Conservation (phyloP, 2,888 invertebrate genomes). For the Pycnomerus fuliginosus region DNA sequence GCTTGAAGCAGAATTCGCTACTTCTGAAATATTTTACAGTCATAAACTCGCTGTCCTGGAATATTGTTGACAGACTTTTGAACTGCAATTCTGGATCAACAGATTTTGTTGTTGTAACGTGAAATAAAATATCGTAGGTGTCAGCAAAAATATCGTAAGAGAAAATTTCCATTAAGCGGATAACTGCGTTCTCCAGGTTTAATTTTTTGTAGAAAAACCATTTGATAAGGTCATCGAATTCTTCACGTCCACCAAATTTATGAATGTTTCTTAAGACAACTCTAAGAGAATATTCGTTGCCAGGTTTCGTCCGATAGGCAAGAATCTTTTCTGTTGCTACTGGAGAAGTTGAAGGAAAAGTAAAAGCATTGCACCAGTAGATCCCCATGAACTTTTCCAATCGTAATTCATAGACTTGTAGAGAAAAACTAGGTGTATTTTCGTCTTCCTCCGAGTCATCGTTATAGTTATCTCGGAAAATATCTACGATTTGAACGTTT, state of each 20-base stretch:
- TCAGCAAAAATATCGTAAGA: constrained; percentile 41
- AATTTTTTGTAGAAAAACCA: constrained; percentile 5
- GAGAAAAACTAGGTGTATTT: constrained; percentile 7
- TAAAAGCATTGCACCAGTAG: constrained; percentile 67
- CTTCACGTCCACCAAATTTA: constrained; percentile 4
- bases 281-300: constrained; percentile 41
- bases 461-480: too few species aligned
- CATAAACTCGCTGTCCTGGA: too few species aligned
- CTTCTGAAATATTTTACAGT: constrained; percentile 32
- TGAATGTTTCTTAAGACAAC: constrained; percentile 42
- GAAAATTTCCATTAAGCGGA: constrained; percentile 58
- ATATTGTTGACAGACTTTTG: too few species aligned
- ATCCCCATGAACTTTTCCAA: constrained; percentile 59
- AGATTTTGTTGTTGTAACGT: too few species aligned
- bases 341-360: too few species aligned
- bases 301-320: constrained; percentile 48
- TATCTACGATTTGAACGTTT: constrained; percentile 46
- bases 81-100: too few species aligned
- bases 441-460: neutral
- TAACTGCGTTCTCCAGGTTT: constrained; percentile 12
- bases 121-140: constrained; percentile 50
- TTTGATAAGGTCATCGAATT: constrained; percentile 11
- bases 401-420: constrained; percentile 54
- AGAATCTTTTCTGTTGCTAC: too few species aligned
- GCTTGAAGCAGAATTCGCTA: constrained; percentile 43